A percentile compares a stretch with the other conserved stretches of the same genome.
phyloP scores from a whole-genome alignment of 2,888 invertebrate species.

The Homarus gammarus region DNA sequence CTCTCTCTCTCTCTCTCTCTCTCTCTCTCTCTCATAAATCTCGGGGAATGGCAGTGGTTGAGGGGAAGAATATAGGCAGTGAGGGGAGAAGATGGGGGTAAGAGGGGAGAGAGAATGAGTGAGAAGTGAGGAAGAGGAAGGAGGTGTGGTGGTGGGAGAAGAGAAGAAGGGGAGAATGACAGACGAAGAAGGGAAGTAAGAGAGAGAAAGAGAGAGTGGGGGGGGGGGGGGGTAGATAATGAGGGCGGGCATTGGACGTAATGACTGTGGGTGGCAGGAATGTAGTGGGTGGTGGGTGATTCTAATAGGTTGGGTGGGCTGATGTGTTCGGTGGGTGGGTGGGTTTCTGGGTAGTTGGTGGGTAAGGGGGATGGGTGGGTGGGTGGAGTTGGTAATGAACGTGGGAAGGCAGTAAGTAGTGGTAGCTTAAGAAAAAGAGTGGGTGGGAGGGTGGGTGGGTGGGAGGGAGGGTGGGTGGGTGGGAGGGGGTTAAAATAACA shows the following conservation, averaged over 20 bases:
- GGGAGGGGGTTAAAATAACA: background rate
- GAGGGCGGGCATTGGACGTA: background rate
- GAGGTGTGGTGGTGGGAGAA: background rate
- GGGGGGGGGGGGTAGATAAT: background rate
- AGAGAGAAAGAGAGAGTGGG: slow-evolving; percentile 12
- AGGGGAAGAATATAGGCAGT: background rate
- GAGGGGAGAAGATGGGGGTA: too few relatives aligned
- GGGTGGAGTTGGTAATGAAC: background rate
- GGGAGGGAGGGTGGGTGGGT: background rate
- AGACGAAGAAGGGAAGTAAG: background rate
- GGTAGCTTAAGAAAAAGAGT: background rate
- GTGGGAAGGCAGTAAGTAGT: background rate
- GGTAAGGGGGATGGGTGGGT: background rate
- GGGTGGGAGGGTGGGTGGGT: background rate
- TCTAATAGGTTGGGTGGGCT: background rate
- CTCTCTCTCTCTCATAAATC: too few relatives aligned
- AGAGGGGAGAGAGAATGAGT: background rate
- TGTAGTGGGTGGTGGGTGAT: too few relatives aligned
- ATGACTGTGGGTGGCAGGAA: background rate
- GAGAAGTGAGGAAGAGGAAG: background rate
- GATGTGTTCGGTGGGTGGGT: background rate
- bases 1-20: too few relatives aligned
- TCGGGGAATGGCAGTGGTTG: background rate
- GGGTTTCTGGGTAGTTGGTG: background rate
- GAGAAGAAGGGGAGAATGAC: background rate